Evolutionary conservation across 2,113 vertebrate genomes (phyloP), one percentile per base, ranked within the genome.

Genomic region (Tyto alba): DNA sequence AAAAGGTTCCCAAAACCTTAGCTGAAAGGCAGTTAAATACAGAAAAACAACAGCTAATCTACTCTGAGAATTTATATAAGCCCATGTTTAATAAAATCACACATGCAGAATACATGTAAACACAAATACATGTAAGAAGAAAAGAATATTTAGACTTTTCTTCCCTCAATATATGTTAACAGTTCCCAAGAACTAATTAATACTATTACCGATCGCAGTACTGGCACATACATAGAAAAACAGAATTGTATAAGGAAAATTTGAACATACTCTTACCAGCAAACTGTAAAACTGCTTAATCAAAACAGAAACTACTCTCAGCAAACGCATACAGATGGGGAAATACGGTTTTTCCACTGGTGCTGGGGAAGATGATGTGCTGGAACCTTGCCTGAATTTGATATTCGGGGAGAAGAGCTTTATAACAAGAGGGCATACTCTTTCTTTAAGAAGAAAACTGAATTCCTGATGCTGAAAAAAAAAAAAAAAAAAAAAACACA

Each of bases 361-460:
- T 47, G 98, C 99, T 22, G 99, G 99, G 15, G 99, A 99, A 76
- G 99, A 98, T 13, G 98, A 98, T 7, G 98, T 98, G 86, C 97
- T 98, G 87, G 98, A 98, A 91, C 99, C 99, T 98, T 99, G 99
- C 32, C 99, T 98, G 97, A 99, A 99, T 97, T 99, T 99, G 97
- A 99, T 99, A 98, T 99, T 99, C 96, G 99, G 99, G 53, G 99
- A 99, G 97, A 99, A 99, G 64, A 99, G 99, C 97, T 99, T 99
- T 97, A 99, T 99, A 97, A 99, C 99, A 85, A 99, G 99, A 16
- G 99, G 99, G 96, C 99, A 99, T 29, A 99, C 99, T 2, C 99
- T 98, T 95, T 99, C 99, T 97, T 99, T 99, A 93, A 99, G 98
- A 78, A 99, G 98, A 97, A 99, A 99, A 95, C 99, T 99, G 98